These are phyloP conservation scores for Drosophila ironensis DNA, from an alignment of 1,140 invertebrate genomes.

Conservation along the genomic window DNA sequence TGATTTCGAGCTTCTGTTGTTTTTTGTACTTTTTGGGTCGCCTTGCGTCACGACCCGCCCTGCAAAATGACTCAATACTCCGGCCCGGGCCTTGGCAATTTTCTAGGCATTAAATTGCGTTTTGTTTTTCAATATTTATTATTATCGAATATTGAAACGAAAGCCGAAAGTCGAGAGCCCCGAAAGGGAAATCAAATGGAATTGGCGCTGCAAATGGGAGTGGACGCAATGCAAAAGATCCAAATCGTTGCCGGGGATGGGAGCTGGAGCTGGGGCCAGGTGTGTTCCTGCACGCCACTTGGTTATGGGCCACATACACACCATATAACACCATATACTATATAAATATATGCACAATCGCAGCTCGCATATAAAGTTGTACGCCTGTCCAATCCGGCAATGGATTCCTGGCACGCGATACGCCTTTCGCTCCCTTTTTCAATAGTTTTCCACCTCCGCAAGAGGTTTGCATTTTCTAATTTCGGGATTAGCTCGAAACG, in stretches of 20 bases:
- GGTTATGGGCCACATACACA: not conserved
- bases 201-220: conserved; percentile 26
- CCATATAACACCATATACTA: conserved; percentile 7
- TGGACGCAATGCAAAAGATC: conserved; percentile 27
- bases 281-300: conserved; percentile 43
- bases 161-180: too few species aligned
- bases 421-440: conserved; percentile 26
- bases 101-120: conserved; percentile 69
- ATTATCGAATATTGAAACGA: conserved; percentile 72
- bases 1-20: conserved; percentile 51
- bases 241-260: conserved; percentile 1
- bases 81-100: conserved; percentile 43
- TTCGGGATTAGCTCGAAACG: not conserved
- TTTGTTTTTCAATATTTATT: conserved; percentile 78
- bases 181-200: conserved; percentile 34
- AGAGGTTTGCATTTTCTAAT: not conserved
- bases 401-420: conserved; percentile 56
- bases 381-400: conserved; percentile 23
- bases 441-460: not conserved
- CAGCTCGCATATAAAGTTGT: conserved; percentile 51
- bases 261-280: conserved; percentile 15
- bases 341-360: conserved; percentile 21
- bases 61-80: conserved; percentile 64
- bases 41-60: conserved; percentile 62
- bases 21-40: conserved; percentile 19